A percentile compares a stretch with the other conserved stretches of the same genome.
Evolutionary conservation across 2,888 invertebrate species (phyloP).

Genomic region (Limnephilus auricula): DNA sequence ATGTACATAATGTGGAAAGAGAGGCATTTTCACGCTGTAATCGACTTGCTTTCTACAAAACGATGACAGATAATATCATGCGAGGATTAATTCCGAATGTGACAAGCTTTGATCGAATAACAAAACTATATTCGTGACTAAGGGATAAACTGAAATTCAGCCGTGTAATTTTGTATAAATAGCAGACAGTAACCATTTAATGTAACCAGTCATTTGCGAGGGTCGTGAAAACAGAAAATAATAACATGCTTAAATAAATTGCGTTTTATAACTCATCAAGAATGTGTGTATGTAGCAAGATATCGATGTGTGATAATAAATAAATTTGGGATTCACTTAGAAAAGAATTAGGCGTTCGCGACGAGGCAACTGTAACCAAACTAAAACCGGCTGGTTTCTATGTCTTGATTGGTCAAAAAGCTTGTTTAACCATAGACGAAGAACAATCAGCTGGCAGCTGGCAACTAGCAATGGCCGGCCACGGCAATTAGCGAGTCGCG

Average conservation of each 20-base stretch:
- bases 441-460: no score
- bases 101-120: slow-evolving; percentile 21
- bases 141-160: background rate
- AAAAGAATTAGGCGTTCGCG: background rate
- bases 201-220: background rate
- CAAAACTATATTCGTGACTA: slow-evolving; percentile 2
- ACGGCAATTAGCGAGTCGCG: no score
- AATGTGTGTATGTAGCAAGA: no score
- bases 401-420: no score
- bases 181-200: background rate
- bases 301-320: no score
- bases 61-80: slow-evolving; percentile 28
- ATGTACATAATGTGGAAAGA: slow-evolving; percentile 11
- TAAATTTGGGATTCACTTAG: background rate
- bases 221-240: background rate
- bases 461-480: no score
- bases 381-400: no score
- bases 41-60: slow-evolving; percentile 40
- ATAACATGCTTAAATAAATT: background rate
- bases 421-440: no score
- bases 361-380: no score
- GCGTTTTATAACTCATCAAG: no score
- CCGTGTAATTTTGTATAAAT: background rate
- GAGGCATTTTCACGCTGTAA: slow-evolving; percentile 27
- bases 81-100: slow-evolving; percentile 7